These are phyloP conservation scores for Megalopta genalis DNA, from an alignment of 1,140 invertebrate species.

Conservation along the genomic window DNA sequence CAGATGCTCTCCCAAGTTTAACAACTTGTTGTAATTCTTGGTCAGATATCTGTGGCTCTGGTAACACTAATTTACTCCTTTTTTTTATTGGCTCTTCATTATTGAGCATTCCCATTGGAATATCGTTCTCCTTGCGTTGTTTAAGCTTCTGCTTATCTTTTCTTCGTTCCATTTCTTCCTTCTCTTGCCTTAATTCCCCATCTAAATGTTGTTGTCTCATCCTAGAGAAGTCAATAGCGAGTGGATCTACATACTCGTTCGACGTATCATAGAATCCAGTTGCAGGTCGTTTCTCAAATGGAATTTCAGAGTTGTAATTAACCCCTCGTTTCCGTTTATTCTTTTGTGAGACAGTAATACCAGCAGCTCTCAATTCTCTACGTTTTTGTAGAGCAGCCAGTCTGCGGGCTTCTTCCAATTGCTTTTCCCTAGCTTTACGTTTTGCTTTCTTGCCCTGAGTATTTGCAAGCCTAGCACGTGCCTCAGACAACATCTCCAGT, in stretches of 20 bases:
- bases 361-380: constrained; percentile 97
- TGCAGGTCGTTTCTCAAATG: constrained; percentile 96
- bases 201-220: constrained; percentile 88
- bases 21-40: constrained; percentile 94
- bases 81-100: constrained; percentile 95
- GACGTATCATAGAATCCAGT: background rate
- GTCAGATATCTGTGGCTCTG: constrained; percentile 98
- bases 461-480: constrained; percentile 97
- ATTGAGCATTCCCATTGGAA: constrained; percentile 94
- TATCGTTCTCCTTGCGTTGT: constrained; percentile 97
- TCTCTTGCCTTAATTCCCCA: constrained; percentile 93
- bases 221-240: too few relatives aligned
- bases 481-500: constrained; percentile 99
- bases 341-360: constrained; percentile 92
- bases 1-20: constrained; percentile 96
- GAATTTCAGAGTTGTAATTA: constrained; percentile 99
- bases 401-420: constrained; percentile 97
- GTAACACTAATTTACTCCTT: constrained; percentile 96
- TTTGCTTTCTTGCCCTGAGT: constrained; percentile 99
- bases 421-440: constrained; percentile 98
- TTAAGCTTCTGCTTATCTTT: constrained; percentile 97
- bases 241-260: too few relatives aligned
- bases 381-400: constrained; percentile 98
- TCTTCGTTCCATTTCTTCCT: constrained; percentile 92
- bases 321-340: constrained; percentile 90